These are phyloP conservation scores for Molossus alvarezi DNA, from an alignment of 2,797 vertebrate species.

Conservation along the genomic window DNA sequence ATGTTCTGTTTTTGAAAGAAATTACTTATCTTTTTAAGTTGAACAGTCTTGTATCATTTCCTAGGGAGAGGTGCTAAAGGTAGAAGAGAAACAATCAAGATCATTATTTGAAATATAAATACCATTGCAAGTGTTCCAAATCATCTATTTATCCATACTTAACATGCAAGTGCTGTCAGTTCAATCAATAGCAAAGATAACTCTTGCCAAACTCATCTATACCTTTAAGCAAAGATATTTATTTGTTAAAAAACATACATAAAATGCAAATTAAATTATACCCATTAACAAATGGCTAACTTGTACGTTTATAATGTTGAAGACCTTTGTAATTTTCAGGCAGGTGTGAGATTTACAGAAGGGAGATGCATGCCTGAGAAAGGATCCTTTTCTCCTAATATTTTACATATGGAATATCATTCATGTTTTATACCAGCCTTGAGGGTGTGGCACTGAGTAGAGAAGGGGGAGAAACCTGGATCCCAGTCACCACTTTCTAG, in stretches of 20 bases:
- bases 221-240: not conserved
- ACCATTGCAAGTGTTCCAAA: not conserved
- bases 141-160: not conserved
- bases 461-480: not conserved
- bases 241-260: not conserved
- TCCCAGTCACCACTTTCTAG: not conserved
- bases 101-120: not conserved
- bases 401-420: not conserved
- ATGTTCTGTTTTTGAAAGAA: not conserved
- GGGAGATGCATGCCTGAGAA: not conserved
- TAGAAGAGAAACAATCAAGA: not conserved
- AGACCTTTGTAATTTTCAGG: not conserved
- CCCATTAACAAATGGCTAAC: not conserved
- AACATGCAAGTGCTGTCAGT: not conserved
- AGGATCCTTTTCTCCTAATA: not conserved
- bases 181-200: constrained; percentile 18
- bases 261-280: not conserved
- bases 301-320: not conserved
- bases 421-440: not conserved
- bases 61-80: not conserved
- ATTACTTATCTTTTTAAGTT: not conserved
- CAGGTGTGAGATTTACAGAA: not conserved
- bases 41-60: not conserved
- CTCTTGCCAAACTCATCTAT: not conserved
- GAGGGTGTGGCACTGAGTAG: not conserved